These are phyloP conservation scores for Pagrus major DNA, from an alignment of 2,113 vertebrate species.

Conservation along the genomic window DNA sequence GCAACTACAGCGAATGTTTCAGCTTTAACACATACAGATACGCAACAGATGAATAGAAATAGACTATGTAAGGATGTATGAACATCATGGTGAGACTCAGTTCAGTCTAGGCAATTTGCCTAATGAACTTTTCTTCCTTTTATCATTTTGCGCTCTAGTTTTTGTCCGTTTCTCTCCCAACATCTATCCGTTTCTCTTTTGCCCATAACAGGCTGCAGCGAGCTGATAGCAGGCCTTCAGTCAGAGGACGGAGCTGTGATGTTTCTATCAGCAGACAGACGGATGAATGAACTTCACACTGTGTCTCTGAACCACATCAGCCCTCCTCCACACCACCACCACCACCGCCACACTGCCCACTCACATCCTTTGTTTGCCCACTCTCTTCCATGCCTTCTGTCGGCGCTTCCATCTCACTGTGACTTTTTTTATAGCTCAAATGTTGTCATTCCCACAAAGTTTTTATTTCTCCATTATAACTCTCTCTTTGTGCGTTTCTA, in stretches of 20 bases:
- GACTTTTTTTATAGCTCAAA: neutral
- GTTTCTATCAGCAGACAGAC: conserved; percentile 49
- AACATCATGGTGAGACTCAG: neutral
- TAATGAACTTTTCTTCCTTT: too few relatives aligned
- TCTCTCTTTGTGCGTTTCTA: neutral
- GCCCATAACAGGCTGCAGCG: conserved; percentile 35
- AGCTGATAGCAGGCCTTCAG: conserved; percentile 52
- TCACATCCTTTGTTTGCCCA: neutral
- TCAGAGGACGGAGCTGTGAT: conserved; percentile 43
- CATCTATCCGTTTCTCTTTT: too few relatives aligned
- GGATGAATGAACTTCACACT: conserved; percentile 84
- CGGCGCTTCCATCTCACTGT: neutral
- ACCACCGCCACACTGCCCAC: too few relatives aligned
- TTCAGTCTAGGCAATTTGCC: neutral
- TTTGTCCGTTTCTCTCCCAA: neutral
- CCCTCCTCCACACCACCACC: conserved; percentile 13
- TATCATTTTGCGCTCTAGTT: neutral
- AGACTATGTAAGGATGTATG: neutral
- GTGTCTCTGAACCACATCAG: conserved; percentile 14
- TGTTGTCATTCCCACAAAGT: neutral
- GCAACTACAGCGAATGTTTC: too few relatives aligned
- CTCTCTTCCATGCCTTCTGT: neutral
- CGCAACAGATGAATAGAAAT: neutral
- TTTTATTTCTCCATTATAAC: neutral
- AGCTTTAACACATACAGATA: too few relatives aligned